Percentiles rank a stretch among this genome's conserved stretches.
phyloP scores from a whole-genome alignment of 2,113 vertebrate genomes.

The Rhinoderma darwinii region DNA sequence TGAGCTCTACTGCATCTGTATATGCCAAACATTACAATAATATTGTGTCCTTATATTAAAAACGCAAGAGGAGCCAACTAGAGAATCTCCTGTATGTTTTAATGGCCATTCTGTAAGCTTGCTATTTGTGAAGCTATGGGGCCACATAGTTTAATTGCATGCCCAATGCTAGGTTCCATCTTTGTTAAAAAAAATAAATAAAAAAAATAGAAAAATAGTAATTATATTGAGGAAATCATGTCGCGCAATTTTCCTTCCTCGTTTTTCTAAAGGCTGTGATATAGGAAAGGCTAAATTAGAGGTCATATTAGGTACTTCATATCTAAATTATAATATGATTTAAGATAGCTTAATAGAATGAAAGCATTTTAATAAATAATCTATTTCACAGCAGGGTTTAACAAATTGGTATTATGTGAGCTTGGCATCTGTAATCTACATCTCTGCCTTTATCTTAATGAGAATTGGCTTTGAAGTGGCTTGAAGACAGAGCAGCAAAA shows the following conservation, averaged over 20 bases:
- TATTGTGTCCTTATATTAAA: no score
- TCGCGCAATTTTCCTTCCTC: background rate
- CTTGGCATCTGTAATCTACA: slow-evolving; percentile 36
- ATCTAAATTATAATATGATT: slow-evolving; percentile 41
- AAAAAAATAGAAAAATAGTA: background rate
- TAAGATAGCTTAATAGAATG: slow-evolving; percentile 38
- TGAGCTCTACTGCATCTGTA: no score
- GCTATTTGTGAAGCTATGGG: background rate
- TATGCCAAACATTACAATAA: no score
- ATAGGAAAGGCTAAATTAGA: slow-evolving; percentile 23
- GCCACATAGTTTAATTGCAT: background rate
- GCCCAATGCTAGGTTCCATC: background rate
- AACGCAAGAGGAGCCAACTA: no score
- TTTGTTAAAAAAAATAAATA: background rate
- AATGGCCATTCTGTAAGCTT: background rate
- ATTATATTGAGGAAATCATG: background rate
- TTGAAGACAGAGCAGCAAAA: slow-evolving; percentile 36
- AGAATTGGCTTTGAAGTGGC: slow-evolving; percentile 51
- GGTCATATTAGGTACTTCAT: slow-evolving; percentile 38
- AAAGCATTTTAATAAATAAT: slow-evolving; percentile 55
- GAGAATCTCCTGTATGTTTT: background rate
- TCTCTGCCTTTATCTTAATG: slow-evolving; percentile 52
- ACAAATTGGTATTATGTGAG: slow-evolving; percentile 52
- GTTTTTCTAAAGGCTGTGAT: background rate
- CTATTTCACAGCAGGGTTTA: slow-evolving; percentile 55